Evolutionary conservation across 2,888 invertebrate species (phyloP).

Genomic region (Formica aserva): DNA sequence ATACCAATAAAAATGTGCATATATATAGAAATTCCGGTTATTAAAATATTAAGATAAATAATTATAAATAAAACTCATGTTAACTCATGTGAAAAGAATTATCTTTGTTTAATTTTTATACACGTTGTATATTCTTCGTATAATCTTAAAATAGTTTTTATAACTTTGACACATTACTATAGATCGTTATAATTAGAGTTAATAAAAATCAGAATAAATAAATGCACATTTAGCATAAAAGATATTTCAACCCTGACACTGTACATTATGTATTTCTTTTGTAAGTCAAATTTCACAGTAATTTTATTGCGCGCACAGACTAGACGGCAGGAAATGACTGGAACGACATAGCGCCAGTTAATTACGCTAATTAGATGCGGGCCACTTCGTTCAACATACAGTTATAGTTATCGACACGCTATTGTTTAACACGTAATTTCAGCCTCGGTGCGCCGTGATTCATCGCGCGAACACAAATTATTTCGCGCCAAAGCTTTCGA

Average conservation of each 20-base stretch:
- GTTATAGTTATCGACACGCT: slow-evolving; percentile 70
- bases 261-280: neutral
- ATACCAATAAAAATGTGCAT: neutral
- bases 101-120: neutral
- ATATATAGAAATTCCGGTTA: neutral
- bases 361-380: slow-evolving; percentile 74
- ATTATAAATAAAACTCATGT: neutral
- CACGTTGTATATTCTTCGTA: neutral
- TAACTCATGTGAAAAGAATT: neutral
- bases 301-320: slow-evolving; percentile 25
- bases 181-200: neutral
- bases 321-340: slow-evolving; percentile 36
- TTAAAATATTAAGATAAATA: neutral
- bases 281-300: slow-evolving; percentile 10
- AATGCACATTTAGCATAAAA: neutral
- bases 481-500: slow-evolving; percentile 67
- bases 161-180: neutral
- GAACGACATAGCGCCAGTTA: slow-evolving; percentile 58
- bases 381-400: slow-evolving; percentile 60
- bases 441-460: slow-evolving; percentile 75
- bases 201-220: neutral
- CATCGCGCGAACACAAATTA: slow-evolving; percentile 79
- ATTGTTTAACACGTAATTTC: slow-evolving; percentile 76
- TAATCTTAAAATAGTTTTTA: neutral
- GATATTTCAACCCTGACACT: neutral